A percentile compares a stretch with the other conserved stretches of the same genome.
These are phyloP conservation scores for Oreochromis aureus DNA, from an alignment of 2,113 vertebrate species.

Conservation along the genomic window DNA sequence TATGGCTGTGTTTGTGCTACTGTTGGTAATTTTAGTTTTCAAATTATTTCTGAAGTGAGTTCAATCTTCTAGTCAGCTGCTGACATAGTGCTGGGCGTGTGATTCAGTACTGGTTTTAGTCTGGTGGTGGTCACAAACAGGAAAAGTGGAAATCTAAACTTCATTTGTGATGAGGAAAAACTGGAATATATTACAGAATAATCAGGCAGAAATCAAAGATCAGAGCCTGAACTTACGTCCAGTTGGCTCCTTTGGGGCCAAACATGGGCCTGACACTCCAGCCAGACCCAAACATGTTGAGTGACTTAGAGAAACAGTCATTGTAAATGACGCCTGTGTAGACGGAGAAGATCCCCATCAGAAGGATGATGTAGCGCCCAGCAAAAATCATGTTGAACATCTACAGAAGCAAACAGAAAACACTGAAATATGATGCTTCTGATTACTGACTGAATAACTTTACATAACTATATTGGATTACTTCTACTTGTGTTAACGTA, in stretches of 20 bases:
- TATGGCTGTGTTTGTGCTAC: background rate
- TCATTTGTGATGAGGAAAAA: background rate
- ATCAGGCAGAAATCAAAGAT: background rate
- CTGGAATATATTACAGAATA: background rate
- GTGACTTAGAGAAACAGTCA: slow-evolving; percentile 96
- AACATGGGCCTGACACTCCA: slow-evolving; percentile 98
- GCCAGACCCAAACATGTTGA: slow-evolving; percentile 93
- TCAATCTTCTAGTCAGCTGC: background rate
- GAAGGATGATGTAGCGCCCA: slow-evolving; percentile 92
- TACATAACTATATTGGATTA: background rate
- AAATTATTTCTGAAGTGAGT: background rate
- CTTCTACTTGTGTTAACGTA: slow-evolving; percentile 16
- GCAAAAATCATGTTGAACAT: slow-evolving; percentile 95
- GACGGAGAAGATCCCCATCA: slow-evolving; percentile 94
- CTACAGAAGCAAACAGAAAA: slow-evolving; percentile 54
- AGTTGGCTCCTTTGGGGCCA: slow-evolving; percentile 73
- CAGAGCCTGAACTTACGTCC: slow-evolving; percentile 82
- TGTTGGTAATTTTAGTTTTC: background rate
- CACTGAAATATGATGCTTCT: background rate
- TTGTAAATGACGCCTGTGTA: slow-evolving; percentile 98
- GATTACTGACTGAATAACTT: background rate
- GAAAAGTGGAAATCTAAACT: background rate
- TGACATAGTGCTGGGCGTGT: background rate
- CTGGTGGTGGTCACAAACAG: background rate
- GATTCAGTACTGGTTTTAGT: background rate